Evolutionary conservation across 2,797 vertebrate species (phyloP).

Genomic region (Hippoglossus hippoglossus): DNA sequence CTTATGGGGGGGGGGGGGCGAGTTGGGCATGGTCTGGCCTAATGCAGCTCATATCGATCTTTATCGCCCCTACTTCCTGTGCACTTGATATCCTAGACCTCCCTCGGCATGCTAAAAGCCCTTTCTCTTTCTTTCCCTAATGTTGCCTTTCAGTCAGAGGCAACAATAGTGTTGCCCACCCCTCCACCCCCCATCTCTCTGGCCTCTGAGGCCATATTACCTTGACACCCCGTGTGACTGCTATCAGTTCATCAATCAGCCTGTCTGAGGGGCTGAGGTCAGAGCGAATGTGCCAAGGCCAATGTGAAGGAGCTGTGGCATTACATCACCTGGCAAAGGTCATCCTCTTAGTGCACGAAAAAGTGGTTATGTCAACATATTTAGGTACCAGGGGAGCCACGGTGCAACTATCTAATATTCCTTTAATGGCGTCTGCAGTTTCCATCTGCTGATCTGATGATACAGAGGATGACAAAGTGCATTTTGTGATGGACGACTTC

Average conservation of each 20-base stretch:
- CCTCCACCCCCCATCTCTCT: background rate
- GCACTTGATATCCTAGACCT: slow-evolving; percentile 73
- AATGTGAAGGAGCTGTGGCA: slow-evolving; percentile 38
- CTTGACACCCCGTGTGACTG: slow-evolving; percentile 37
- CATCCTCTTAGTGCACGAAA: slow-evolving; percentile 42
- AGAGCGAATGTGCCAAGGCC: slow-evolving; percentile 49
- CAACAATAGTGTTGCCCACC: background rate
- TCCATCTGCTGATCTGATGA: slow-evolving; percentile 30
- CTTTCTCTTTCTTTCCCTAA: slow-evolving; percentile 38
- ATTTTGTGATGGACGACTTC: slow-evolving; percentile 13
- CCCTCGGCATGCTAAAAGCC: slow-evolving; percentile 69
- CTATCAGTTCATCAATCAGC: slow-evolving; percentile 41
- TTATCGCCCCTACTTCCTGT: slow-evolving; percentile 80
- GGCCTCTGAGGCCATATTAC: slow-evolving; percentile 51
- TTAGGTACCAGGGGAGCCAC: slow-evolving; percentile 26
- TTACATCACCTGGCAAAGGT: slow-evolving; percentile 67
- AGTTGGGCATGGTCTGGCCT: slow-evolving; percentile 56
- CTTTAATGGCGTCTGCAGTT: slow-evolving; percentile 32
- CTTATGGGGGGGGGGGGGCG: slow-evolving; percentile 43
- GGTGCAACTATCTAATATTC: slow-evolving; percentile 26
- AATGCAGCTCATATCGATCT: slow-evolving; percentile 79
- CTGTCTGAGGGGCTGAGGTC: slow-evolving; percentile 43
- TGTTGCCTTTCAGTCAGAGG: slow-evolving; percentile 32
- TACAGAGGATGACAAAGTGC: slow-evolving; percentile 36
- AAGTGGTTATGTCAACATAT: slow-evolving; percentile 51